A percentile compares a stretch with the other conserved stretches of the same genome.
These are phyloP conservation scores for Delphinus delphis DNA, from an alignment of 2,113 vertebrate genomes.

Conservation along the genomic window DNA sequence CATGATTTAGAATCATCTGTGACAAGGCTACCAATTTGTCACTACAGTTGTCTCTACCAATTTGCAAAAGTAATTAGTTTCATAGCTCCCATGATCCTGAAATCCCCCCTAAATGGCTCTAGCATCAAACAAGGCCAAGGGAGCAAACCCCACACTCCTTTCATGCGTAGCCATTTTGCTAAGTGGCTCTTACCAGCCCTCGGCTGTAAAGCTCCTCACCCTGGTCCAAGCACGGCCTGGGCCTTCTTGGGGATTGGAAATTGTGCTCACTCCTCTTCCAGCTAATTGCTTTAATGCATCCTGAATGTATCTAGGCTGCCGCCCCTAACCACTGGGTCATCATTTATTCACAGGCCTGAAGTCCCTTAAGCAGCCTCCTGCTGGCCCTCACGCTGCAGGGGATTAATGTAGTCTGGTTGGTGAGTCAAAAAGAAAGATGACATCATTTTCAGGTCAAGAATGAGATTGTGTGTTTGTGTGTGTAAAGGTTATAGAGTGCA, in stretches of 20 bases:
- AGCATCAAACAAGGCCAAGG: neutral
- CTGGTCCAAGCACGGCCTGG: constrained; percentile 18
- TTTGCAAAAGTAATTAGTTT: constrained; percentile 5
- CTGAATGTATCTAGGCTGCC: constrained; percentile 58
- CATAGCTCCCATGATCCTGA: neutral
- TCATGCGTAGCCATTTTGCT: constrained; percentile 47
- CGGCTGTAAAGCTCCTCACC: neutral
- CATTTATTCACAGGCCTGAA: constrained; percentile 78
- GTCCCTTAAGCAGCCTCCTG: constrained; percentile 76
- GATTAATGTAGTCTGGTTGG: constrained; percentile 77
- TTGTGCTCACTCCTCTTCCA: neutral
- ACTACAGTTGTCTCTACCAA: neutral
- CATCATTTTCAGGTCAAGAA: constrained; percentile 78
- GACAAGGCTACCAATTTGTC: neutral
- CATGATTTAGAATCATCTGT: neutral
- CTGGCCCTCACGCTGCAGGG: constrained; percentile 76
- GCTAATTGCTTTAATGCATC: constrained; percentile 81
- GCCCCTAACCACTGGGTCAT: constrained; percentile 76
- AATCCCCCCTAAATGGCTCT: neutral
- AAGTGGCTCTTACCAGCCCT: constrained; percentile 41
- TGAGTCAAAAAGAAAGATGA: constrained; percentile 80
- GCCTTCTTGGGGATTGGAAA: constrained; percentile 62
- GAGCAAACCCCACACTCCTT: neutral
- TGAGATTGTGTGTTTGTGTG: constrained; percentile 35
- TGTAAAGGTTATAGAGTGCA: neutral